Percentiles rank a stretch among this genome's conserved stretches.
Conservation (phyloP, 2,113 vertebrate genomes). For the Eleginops maclovinus region DNA sequence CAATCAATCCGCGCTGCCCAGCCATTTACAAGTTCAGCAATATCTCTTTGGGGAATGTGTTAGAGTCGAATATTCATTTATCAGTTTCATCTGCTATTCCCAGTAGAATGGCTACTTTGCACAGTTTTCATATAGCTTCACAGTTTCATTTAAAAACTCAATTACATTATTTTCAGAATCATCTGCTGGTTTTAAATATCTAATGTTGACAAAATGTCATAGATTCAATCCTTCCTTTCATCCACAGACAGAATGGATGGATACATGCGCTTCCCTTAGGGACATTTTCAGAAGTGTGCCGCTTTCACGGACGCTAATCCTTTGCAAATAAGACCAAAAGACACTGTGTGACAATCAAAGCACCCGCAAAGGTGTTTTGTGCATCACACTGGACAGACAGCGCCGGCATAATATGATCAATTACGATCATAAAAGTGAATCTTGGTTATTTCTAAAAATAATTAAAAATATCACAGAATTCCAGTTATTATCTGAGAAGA, state of each 20-base stretch:
- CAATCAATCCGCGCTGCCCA: slow-evolving; percentile 24
- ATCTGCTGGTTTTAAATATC: neutral
- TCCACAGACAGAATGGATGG: neutral
- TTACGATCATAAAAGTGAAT: neutral
- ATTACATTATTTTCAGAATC: neutral
- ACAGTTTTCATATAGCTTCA: neutral
- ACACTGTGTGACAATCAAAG: too few relatives aligned
- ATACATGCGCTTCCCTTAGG: too few relatives aligned
- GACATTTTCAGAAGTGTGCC: too few relatives aligned
- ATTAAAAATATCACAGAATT: neutral
- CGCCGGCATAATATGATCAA: too few relatives aligned
- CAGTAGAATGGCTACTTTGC: neutral
- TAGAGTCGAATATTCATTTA: neutral
- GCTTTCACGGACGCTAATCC: too few relatives aligned
- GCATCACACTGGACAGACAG: too few relatives aligned
- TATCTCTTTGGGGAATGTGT: slow-evolving; percentile 23
- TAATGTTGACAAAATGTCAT: neutral
- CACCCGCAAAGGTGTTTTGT: too few relatives aligned
- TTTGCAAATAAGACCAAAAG: too few relatives aligned
- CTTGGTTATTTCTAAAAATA: neutral
- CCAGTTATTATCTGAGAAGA: neutral
- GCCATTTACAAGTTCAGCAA: slow-evolving; percentile 6
- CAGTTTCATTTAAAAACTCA: neutral
- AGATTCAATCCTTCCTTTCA: neutral
- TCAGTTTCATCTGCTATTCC: neutral